These are phyloP conservation scores for Lepidurus apus DNA, from an alignment of 1,140 invertebrate genomes.

Conservation along the genomic window DNA sequence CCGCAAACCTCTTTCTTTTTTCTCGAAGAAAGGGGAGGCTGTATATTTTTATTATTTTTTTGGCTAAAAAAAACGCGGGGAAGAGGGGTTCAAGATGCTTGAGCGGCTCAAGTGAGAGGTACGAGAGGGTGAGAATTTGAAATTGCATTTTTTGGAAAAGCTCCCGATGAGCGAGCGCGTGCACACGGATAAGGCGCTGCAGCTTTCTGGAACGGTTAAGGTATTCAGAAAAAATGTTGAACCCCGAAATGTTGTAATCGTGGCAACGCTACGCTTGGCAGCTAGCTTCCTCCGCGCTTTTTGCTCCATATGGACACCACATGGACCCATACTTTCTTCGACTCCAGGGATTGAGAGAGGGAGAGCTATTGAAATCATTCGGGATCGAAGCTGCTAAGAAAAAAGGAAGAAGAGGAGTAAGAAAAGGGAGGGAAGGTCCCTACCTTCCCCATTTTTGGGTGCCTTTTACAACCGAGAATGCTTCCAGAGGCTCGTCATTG, in stretches of 20 bases:
- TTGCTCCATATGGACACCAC: constrained; percentile 17
- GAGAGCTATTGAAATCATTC: constrained; percentile 31
- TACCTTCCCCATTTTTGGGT: background rate
- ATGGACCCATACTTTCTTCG: background rate
- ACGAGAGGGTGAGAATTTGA: constrained; percentile 11
- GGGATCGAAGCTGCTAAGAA: constrained; percentile 26
- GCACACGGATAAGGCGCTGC: constrained; percentile 2
- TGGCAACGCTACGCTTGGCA: background rate
- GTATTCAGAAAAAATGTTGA: background rate
- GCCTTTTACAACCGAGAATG: background rate
- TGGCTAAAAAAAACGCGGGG: background rate
- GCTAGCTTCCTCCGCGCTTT: constrained; percentile 8
- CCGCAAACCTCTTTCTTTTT: background rate
- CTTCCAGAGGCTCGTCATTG: background rate
- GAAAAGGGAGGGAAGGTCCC: constrained; percentile 23
- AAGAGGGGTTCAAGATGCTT: background rate
- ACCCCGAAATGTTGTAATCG: background rate
- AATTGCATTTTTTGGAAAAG: background rate
- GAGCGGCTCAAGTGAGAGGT: background rate
- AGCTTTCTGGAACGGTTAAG: background rate
- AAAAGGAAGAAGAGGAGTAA: constrained; percentile 28
- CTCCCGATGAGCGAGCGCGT: background rate
- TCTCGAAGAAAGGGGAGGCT: background rate
- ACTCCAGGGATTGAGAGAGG: background rate
- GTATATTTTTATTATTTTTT: background rate